Percentiles rank a stretch among this genome's conserved stretches.
Conservation (phyloP, 2,888 invertebrate species). For the Caenorhabditis parvicauda region DNA sequence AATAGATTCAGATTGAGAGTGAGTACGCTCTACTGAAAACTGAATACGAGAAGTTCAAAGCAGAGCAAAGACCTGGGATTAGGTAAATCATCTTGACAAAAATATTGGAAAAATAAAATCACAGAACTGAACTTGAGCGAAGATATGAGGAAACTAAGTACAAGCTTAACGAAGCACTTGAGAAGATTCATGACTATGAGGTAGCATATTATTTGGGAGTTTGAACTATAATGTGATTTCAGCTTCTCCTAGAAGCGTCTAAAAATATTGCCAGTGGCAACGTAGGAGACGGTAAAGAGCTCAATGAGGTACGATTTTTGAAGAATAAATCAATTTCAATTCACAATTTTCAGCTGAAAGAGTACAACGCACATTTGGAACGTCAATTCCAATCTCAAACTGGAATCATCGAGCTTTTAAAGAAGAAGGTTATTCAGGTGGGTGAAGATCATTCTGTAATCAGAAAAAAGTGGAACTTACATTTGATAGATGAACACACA, state of each 20-base stretch:
- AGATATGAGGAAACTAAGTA: slow-evolving; percentile 53
- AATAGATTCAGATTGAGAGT: slow-evolving; percentile 14
- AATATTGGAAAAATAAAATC: slow-evolving; percentile 1
- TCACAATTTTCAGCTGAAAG: slow-evolving; percentile 18
- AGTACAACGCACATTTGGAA: slow-evolving; percentile 45
- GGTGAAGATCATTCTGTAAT: slow-evolving; percentile 18
- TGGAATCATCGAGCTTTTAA: slow-evolving; percentile 53
- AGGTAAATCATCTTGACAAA: slow-evolving; percentile 10
- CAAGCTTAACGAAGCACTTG: slow-evolving; percentile 41
- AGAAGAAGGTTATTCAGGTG: slow-evolving; percentile 47
- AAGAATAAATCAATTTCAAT: not conserved
- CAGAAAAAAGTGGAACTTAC: too few species aligned
- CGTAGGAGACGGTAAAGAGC: too few species aligned
- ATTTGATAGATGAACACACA: too few species aligned
- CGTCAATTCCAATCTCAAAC: slow-evolving; percentile 51
- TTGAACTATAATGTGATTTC: not conserved
- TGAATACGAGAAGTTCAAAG: slow-evolving; percentile 34
- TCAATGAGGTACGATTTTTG: slow-evolving; percentile 20
- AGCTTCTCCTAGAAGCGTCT: slow-evolving; percentile 20
- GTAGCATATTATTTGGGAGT: too few species aligned
- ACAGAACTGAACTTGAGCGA: slow-evolving; percentile 49
- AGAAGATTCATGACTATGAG: slow-evolving; percentile 47
- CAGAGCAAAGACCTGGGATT: slow-evolving; percentile 44
- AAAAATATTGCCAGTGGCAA: too few species aligned
- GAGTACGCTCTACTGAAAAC: slow-evolving; percentile 12